Base-by-base conservation (phyloP, 2,113 vertebrate genomes). In the Grus americana region DNA sequence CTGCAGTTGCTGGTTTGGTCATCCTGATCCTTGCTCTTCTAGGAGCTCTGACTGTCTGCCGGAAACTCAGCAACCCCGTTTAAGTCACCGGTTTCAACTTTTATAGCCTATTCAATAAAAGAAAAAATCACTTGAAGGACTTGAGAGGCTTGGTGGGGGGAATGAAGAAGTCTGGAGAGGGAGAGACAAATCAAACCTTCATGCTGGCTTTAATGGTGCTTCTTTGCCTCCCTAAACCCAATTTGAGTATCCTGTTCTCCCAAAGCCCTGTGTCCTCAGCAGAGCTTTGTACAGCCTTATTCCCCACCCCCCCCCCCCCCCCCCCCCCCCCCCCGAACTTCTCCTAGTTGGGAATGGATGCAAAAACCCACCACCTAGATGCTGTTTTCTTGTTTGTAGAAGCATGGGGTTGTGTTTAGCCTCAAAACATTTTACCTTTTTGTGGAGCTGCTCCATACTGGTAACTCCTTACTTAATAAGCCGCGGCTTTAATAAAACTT, bases 31-130 rank as follows among this genome's bases (percentile, higher is more conserved):
- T 75, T 11, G 55, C 76, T 63, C 50, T 44, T 1, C 44, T 92
- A 17, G 89, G 89, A 85, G 42, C 79, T 50, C 67, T 97, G 81
- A 66, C 63, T 42, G 15, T 95, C 58, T 81, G 83, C 59, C 0
- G 3, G 20, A 68, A 27, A 23, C 24, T 9, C 54, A 85, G 47
- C 38, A 85, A 90, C 63, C 58, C 73, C 2, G 9, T 91, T 22
- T 81, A 42, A 38, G 36, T 16, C 4, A 4, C 21, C 42, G 15
- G 10, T 30, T 65, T 52, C 18, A 26, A 21, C 29, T 58, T 16
- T 24, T 42, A 8, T 3, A 26, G 27, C 15, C 58, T 70, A 6
- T n/a, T 18, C 18, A 70, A 29, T 46, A 10, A 67, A 59, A 54
- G 38, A 44, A 44, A 44, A 50, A 22, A 42, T 3, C 13, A 59